Conservation (phyloP, 2,888 invertebrate species). For the Tenthredo distinguenda region DNA sequence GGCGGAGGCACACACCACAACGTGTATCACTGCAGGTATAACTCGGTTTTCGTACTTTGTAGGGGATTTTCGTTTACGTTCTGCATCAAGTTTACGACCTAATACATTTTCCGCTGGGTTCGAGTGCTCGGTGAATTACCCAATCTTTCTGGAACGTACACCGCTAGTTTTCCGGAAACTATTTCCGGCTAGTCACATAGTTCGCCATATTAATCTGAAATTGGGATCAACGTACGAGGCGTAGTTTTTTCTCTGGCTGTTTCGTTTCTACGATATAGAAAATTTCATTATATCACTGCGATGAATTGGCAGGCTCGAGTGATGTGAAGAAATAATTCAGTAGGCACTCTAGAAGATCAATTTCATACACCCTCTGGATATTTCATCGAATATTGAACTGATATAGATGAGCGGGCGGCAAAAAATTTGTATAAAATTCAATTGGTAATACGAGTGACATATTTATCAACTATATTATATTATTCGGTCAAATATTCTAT, state of each 20-base stretch:
- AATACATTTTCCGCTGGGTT: background rate
- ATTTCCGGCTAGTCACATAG: background rate
- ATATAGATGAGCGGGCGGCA: background rate
- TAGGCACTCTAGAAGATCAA: conserved; percentile 27
- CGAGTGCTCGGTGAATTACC: background rate
- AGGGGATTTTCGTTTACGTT: background rate
- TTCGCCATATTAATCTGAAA: background rate
- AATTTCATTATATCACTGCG: conserved; percentile 6
- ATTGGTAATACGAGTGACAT: background rate
- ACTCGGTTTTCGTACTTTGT: background rate
- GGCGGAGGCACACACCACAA: background rate
- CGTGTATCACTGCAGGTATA: background rate
- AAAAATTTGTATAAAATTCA: background rate
- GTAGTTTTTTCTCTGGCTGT: background rate
- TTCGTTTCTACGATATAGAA: background rate
- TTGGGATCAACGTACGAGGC: background rate
- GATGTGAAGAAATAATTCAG: conserved; percentile 4
- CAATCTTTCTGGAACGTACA: background rate
- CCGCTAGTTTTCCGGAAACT: background rate
- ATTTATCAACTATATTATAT: background rate
- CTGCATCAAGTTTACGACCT: background rate
- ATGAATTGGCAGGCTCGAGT: background rate
- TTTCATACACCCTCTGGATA: background rate
- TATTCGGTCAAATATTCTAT: background rate
- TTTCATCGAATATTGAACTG: background rate